Percentiles rank a stretch among this genome's conserved stretches.
phyloP scores from a whole-genome alignment of 2,797 vertebrate species.

The Adelosebastes latens region DNA sequence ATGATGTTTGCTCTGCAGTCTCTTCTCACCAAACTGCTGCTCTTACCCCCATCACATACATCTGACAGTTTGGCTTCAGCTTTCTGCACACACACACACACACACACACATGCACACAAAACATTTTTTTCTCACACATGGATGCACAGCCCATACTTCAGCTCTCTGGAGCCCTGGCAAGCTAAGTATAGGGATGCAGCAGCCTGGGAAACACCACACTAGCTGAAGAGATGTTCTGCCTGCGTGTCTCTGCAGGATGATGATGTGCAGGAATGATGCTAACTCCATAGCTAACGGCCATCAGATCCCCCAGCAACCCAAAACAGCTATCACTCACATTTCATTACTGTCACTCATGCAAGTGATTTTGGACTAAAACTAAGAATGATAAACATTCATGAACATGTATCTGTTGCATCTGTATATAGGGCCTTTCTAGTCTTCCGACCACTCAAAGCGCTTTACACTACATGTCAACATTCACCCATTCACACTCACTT shows the following conservation, averaged over 20 bases:
- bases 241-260: neutral
- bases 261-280: conserved; percentile 19
- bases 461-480: too few relatives aligned
- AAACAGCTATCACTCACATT: neutral
- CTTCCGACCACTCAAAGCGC: too few relatives aligned
- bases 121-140: conserved; percentile 31
- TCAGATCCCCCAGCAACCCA: neutral
- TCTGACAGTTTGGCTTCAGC: conserved; percentile 74
- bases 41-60: conserved; percentile 55
- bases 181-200: neutral
- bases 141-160: conserved; percentile 11
- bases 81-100: conserved; percentile 39
- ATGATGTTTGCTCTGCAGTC: conserved; percentile 67
- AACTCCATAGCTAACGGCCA: neutral
- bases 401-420: neutral
- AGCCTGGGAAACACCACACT: neutral
- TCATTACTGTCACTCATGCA: neutral
- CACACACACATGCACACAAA: conserved; percentile 37
- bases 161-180: neutral
- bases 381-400: neutral
- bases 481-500: too few relatives aligned
- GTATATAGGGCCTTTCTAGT: neutral
- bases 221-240: neutral
- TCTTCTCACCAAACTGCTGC: conserved; percentile 80
- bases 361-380: neutral